Conservation (phyloP, 2,113 vertebrate species). For the Catharus fuscescens region DNA sequence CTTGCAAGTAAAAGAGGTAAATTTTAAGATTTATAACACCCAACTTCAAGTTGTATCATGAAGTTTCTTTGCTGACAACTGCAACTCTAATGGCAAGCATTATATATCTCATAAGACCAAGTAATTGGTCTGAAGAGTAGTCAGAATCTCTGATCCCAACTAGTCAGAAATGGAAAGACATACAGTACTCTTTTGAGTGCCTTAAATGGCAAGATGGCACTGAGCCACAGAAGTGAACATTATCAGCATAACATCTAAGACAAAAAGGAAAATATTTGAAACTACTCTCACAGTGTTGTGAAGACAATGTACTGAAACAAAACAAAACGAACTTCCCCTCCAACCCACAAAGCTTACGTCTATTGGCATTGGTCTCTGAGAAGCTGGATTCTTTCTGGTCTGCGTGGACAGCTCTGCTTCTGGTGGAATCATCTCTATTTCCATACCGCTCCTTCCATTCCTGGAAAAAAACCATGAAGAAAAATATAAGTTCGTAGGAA, state of each 20-base stretch:
- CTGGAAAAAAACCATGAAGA: conserved; percentile 60
- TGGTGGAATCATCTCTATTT: conserved; percentile 81
- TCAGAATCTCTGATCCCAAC: not conserved
- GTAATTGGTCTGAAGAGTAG: not conserved
- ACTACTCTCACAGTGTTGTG: not conserved
- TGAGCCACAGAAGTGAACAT: not conserved
- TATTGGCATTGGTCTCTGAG: conserved; percentile 75
- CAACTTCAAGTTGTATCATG: not conserved
- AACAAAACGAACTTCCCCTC: not conserved
- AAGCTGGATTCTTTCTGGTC: conserved; percentile 85
- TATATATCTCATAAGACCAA: not conserved
- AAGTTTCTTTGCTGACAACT: not conserved
- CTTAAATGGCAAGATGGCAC: not conserved
- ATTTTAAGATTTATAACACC: not conserved
- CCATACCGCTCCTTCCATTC: conserved; percentile 91
- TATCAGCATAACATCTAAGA: not conserved
- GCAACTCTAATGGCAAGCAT: not conserved
- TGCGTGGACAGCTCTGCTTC: conserved; percentile 82
- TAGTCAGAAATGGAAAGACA: not conserved
- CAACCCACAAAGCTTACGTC: conserved; percentile 70
- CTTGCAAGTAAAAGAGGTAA: not conserved
- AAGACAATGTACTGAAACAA: not conserved
- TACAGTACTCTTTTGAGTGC: not conserved
- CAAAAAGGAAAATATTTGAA: not conserved
- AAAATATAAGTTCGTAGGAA: not conserved